Conservation (phyloP, 2,888 invertebrate species). For the Lapara coniferarum region DNA sequence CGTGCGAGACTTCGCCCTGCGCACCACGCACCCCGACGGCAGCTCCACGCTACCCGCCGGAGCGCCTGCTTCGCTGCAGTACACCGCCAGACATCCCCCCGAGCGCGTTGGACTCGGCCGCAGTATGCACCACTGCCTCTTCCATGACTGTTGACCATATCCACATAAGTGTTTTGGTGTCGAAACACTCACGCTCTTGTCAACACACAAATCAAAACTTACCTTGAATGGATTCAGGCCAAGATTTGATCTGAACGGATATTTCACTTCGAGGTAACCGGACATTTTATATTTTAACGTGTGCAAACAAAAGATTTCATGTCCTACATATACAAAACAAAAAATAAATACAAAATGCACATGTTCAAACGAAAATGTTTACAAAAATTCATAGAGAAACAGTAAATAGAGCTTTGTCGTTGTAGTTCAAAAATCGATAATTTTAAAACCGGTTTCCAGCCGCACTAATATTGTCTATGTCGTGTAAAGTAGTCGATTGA, state of each 20-base stretch:
- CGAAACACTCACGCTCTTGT: constrained; percentile 23
- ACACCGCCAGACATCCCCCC: constrained; percentile 82
- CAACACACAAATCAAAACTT: constrained; percentile 44
- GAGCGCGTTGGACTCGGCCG: constrained; percentile 80
- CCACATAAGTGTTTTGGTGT: constrained; percentile 41
- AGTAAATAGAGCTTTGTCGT: constrained; percentile 82
- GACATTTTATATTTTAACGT: constrained; percentile 62
- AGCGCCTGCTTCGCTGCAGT: constrained; percentile 79
- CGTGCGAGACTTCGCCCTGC: constrained; percentile 86
- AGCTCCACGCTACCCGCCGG: constrained; percentile 79
- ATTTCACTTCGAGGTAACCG: constrained; percentile 86
- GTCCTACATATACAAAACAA: constrained; percentile 35
- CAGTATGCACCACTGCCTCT: constrained; percentile 86
- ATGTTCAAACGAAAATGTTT: constrained; percentile 55
- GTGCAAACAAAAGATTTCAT: constrained; percentile 38
- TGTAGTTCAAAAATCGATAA: constrained; percentile 56
- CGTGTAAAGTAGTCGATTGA: not conserved
- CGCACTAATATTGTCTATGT: not conserved
- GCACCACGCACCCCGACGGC: constrained; percentile 84
- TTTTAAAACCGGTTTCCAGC: constrained; percentile 47
- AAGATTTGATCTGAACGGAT: constrained; percentile 84
- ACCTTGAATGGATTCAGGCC: constrained; percentile 87
- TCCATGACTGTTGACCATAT: constrained; percentile 83
- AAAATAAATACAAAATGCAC: constrained; percentile 44
- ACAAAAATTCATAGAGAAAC: constrained; percentile 55